Base-by-base conservation (phyloP, 2,113 vertebrate genomes). In the Microcebus ravelobensis region DNA sequence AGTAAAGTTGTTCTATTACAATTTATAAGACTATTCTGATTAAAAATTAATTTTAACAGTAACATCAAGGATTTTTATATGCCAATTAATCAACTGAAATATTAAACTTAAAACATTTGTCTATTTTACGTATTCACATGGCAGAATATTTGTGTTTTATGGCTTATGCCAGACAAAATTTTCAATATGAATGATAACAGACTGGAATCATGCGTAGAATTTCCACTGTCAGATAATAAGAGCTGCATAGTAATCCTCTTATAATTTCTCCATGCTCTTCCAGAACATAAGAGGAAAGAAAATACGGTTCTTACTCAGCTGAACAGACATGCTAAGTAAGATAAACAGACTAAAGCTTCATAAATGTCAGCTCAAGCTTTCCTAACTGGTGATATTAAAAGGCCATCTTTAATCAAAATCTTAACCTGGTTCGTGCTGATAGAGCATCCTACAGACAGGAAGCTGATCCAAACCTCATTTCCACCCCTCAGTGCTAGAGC, bases 191-290 rank as follows among this genome's bases (percentile, higher is more conserved):
- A 80, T 63, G 81, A 73, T 57, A 96, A 87, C 31, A 57, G 70
- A 82, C 42, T 92, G 36, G 65, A 88, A 80, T 79, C 34, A 73
- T 6, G 77, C 88, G 4, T 97, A 94, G 71, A 48, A 67, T 82
- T 95, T 63, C 95, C 79, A 77, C 95, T 96, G 87, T 93, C 74
- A 95, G 94, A 91, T 45, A 87, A 59, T 45, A 87, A 59, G 93
- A 81, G 15, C 11, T 76, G 59, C 87, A 55, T 21, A 94, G 80
- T 82, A 71, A 97, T 77, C 86, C 81, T 88, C 96, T 95, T 85
- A 87, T 84, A 87, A 89, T 45, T 82, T 88, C 63, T 83, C 57
- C 17, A 0, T 83, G 94, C 82, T 96, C 97, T 84, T 97, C 81
- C 50, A 94, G 96, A 96, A 87, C 6, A 70, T n/a, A 61, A 90